Percentiles rank a stretch among this genome's conserved stretches.
Conservation (phyloP, 1,140 invertebrate species). For the Conus ventricosus region DNA sequence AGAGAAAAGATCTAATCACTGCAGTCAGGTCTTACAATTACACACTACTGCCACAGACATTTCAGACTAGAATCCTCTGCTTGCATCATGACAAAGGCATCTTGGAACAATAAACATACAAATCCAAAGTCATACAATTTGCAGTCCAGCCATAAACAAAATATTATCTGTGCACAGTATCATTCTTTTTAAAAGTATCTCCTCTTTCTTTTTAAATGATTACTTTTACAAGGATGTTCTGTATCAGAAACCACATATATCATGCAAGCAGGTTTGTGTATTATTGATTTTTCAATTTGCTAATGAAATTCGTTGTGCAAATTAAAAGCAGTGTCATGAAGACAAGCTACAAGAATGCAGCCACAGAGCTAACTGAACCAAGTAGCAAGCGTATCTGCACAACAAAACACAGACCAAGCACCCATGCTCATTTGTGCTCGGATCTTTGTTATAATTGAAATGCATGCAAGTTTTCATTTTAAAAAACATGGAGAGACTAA, state of each 20-base stretch:
- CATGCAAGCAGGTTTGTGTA: not conserved
- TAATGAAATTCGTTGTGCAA: constrained; percentile 22
- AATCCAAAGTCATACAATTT: not conserved
- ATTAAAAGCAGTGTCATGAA: constrained; percentile 17
- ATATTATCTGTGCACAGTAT: not conserved
- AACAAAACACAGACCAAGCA: constrained; percentile 3
- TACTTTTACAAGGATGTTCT: not conserved
- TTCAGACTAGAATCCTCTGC: constrained; percentile 17
- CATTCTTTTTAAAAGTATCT: not conserved
- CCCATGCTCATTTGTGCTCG: constrained; percentile 17
- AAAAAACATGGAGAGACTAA: not conserved
- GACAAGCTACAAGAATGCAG: not conserved
- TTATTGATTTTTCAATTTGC: not conserved
- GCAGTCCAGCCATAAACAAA: not conserved
- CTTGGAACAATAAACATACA: constrained; percentile 9
- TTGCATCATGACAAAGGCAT: not conserved
- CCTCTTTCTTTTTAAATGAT: not conserved
- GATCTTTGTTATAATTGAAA: not conserved
- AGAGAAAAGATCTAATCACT: not conserved
- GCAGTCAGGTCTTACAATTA: not conserved
- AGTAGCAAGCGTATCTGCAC: not conserved
- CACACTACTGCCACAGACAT: not conserved
- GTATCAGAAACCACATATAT: not conserved
- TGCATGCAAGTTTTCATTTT: not conserved
- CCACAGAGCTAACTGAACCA: not conserved